These are phyloP conservation scores for Danionella dracula DNA, from an alignment of 2,797 vertebrate genomes.

Conservation along the genomic window DNA sequence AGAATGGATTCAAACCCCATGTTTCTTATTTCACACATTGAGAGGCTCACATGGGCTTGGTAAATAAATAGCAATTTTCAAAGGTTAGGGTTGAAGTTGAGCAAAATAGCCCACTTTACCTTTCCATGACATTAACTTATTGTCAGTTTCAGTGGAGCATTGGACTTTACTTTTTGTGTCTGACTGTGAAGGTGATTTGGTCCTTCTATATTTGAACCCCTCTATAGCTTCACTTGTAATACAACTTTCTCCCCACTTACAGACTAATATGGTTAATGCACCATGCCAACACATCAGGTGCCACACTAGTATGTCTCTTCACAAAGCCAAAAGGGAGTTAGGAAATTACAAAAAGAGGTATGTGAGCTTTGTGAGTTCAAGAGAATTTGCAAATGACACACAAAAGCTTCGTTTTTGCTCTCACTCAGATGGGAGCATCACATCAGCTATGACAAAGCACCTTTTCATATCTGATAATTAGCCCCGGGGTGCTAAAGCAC, in stretches of 20 bases:
- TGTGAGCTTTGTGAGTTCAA: constrained; percentile 1
- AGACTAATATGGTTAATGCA: constrained; percentile 23
- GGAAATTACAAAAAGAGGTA: neutral
- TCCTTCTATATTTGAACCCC: constrained; percentile 6
- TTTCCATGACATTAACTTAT: constrained; percentile 11
- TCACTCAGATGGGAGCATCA: neutral
- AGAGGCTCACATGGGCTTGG: constrained; percentile 9
- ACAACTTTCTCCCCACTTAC: neutral
- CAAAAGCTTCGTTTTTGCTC: neutral
- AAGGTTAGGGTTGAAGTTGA: constrained; percentile 17
- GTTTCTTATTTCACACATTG: constrained; percentile 52
- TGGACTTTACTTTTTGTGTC: constrained; percentile 5
- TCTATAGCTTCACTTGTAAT: neutral
- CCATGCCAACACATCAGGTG: neutral
- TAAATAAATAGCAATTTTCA: constrained; percentile 30
- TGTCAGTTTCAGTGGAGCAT: constrained; percentile 19
- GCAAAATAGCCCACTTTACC: neutral
- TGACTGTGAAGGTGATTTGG: constrained; percentile 25
- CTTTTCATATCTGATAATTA: neutral
- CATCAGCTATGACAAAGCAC: neutral
- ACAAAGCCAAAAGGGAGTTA: constrained; percentile 33
- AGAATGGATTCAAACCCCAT: constrained; percentile 53
- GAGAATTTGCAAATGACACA: constrained; percentile 2
- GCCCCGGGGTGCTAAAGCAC: constrained; percentile 20
- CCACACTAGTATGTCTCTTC: neutral